These are phyloP conservation scores for Eupithecia subumbrata DNA, from an alignment of 2,888 invertebrate genomes.

Conservation along the genomic window DNA sequence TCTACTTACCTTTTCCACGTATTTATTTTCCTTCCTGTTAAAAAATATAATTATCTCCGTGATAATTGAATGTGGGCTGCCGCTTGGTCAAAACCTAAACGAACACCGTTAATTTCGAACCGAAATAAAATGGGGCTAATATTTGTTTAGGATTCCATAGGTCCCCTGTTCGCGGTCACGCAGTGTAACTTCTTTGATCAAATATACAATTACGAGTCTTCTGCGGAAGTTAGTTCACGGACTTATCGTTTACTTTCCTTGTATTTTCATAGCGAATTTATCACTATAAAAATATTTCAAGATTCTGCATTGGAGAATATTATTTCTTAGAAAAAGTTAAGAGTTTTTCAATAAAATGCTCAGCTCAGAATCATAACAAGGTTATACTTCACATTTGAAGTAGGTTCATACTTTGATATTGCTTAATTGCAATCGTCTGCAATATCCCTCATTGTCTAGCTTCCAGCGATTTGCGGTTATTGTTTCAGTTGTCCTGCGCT, in stretches of 20 bases:
- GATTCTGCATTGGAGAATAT: background rate
- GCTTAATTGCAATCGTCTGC: conserved; percentile 32
- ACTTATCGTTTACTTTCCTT: conserved; percentile 9
- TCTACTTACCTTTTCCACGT: background rate
- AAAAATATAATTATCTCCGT: conserved; percentile 29
- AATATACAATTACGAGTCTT: conserved; percentile 20
- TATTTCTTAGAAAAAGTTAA: conserved; percentile 3
- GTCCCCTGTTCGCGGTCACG: conserved; percentile 39
- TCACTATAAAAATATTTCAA: background rate
- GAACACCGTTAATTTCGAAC: conserved; percentile 40
- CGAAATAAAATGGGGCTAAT: conserved; percentile 54
- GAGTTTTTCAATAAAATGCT: conserved; percentile 1
- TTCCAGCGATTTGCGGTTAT: conserved; percentile 43
- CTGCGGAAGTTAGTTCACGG: conserved; percentile 10
- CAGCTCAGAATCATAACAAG: background rate
- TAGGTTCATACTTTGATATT: conserved; percentile 6
- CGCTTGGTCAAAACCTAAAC: conserved; percentile 37
- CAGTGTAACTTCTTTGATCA: conserved; percentile 27
- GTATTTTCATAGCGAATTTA: conserved; percentile 4
- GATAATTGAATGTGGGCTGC: conserved; percentile 35
- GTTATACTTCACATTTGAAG: background rate
- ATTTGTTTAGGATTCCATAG: conserved; percentile 57
- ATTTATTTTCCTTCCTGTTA: conserved; percentile 19
- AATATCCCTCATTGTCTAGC: conserved; percentile 41
- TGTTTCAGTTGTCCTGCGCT: conserved; percentile 47